A percentile compares a stretch with the other conserved stretches of the same genome.
Evolutionary conservation across 2,888 invertebrate species (phyloP).

Genomic region (Stenodera caucasica): DNA sequence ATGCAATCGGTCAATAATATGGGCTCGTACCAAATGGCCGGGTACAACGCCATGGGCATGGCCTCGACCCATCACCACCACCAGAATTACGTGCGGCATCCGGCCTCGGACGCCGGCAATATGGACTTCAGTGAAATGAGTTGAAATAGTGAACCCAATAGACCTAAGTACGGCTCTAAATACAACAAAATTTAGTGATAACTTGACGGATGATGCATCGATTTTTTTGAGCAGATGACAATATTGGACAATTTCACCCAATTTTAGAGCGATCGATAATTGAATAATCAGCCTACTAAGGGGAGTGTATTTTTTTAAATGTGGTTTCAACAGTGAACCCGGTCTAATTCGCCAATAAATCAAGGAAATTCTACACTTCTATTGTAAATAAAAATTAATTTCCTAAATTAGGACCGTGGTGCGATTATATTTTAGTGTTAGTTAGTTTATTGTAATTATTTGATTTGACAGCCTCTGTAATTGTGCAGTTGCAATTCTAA

Average conservation of each 20-base stretch:
- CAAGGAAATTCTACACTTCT: background rate
- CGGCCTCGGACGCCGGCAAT: conserved; percentile 33
- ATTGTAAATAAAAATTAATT: background rate
- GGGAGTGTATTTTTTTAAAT: conserved; percentile 1
- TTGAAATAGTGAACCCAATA: conserved; percentile 10
- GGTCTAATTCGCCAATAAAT: background rate
- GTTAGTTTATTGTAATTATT: conserved; percentile 3
- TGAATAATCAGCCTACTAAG: background rate
- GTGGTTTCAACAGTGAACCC: background rate
- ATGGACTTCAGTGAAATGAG: conserved; percentile 23
- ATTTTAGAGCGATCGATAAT: background rate
- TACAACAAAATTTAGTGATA: background rate
- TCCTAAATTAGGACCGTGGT: background rate
- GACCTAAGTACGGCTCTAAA: too few relatives aligned
- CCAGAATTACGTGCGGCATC: conserved; percentile 49
- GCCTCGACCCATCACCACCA: conserved; percentile 20
- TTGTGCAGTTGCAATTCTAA: background rate
- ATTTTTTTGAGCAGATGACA: background rate
- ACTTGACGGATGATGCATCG: background rate
- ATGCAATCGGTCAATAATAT: conserved; percentile 49
- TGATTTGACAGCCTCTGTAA: background rate
- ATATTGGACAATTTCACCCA: background rate
- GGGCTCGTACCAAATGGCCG: conserved; percentile 47
- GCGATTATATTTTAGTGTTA: background rate
- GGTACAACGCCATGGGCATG: conserved; percentile 46